Evolutionary conservation across 2,888 invertebrate species (phyloP), one percentile per base, ranked within the genome.

Genomic region (Neoascia interrupta): DNA sequence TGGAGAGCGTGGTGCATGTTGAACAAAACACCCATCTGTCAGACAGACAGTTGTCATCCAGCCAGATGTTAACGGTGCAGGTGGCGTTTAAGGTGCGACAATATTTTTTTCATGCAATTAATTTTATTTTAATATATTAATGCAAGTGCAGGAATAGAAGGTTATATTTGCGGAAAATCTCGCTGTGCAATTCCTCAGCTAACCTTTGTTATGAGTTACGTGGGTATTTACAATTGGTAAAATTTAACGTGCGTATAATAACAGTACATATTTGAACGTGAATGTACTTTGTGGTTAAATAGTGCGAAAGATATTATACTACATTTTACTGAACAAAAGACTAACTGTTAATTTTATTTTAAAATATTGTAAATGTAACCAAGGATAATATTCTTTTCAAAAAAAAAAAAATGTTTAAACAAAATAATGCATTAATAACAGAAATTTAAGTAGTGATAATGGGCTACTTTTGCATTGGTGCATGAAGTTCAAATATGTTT

Each of bases 141-240:
- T 54, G 54, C 6, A 41, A 19, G 76, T 76, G 76, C 72, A 64
- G 10, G 15, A 31, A 19, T 13, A 60, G 34, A 10, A 26, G 21
- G 15, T 41, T 51, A 11, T 28, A 34, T 15, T 37, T 61, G 13
- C 28, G 41, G 16, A 19, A 11, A 34, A 23, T 6, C 28, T 47
- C 58, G 47, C 39, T 60, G 82, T 83, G 84, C 90, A 91, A 91
- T 86, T 91, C 91, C 91, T 85, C 91, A 86, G 85, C 85, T 86
- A 85, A 86, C 85, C 82, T 81, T 69, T 54, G 61, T 31, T 31
- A 26, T 41, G 15, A 31, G 49, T 45, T 26, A 23, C 10, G 15
- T 34, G 41, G 15, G 11, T 73, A 56, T 61, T 41, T 56, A 64
- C 45, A 76, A 43, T 36, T 41, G 36, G 47, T 41, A 37, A 28